phyloP scores from a whole-genome alignment of 2,113 vertebrate genomes.

The Cynoglossus semilaevis region DNA sequence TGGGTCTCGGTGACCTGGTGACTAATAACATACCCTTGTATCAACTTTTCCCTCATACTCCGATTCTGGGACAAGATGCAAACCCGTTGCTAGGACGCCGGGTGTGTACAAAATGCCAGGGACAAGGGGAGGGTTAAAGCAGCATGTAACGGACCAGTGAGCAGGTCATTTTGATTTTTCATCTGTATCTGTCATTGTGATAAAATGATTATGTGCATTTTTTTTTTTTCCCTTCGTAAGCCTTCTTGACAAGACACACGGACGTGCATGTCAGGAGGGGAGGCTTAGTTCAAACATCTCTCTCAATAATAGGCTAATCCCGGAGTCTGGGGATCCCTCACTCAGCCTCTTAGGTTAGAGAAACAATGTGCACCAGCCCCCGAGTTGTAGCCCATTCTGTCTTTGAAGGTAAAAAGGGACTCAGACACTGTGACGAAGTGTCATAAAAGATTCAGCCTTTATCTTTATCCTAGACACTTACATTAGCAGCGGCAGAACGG shows the following conservation, averaged over 20 bases:
- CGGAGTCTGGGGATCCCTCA: conserved; percentile 78
- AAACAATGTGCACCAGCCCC: conserved; percentile 68
- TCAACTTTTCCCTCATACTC: no score
- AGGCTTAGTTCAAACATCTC: conserved; percentile 79
- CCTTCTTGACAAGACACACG: conserved; percentile 80
- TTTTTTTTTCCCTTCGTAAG: no score
- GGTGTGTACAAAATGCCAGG: no score
- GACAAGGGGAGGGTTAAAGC: conserved; percentile 27
- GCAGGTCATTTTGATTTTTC: conserved; percentile 84
- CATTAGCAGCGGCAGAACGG: conserved; percentile 14
- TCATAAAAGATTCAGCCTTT: conserved; percentile 63
- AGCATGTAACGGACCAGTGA: conserved; percentile 78
- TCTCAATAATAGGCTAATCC: conserved; percentile 80
- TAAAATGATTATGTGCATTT: conserved; percentile 83
- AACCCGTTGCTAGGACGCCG: no score
- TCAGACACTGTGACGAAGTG: conserved; percentile 67
- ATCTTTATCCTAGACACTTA: conserved; percentile 52
- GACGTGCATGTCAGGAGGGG: conserved; percentile 78
- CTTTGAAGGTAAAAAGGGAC: conserved; percentile 64
- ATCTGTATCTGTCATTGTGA: conserved; percentile 84
- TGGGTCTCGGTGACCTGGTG: no score
- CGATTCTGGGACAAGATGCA: no score
- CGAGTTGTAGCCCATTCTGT: conserved; percentile 67
- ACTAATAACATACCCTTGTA: no score
- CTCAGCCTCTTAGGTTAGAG: conserved; percentile 73